These are phyloP conservation scores for Tinea trinotella DNA, from an alignment of 2,888 invertebrate species.

Conservation along the genomic window DNA sequence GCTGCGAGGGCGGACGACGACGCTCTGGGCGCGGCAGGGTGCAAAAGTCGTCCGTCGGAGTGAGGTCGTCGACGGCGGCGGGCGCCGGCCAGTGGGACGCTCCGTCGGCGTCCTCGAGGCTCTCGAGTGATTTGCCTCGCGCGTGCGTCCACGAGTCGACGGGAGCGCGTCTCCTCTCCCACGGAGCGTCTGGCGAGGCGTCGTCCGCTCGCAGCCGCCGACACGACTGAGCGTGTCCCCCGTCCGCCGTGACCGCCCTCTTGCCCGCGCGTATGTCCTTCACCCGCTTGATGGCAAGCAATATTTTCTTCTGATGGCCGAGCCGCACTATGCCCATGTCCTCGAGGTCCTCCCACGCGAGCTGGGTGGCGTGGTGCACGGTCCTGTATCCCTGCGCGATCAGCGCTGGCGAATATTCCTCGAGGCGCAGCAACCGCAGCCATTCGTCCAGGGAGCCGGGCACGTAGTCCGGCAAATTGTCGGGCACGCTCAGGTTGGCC, in stretches of 20 bases:
- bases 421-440: conserved; percentile 90
- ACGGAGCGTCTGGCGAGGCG: not conserved
- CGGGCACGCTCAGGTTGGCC: conserved; percentile 92
- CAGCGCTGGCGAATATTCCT: conserved; percentile 92
- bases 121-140: conserved; percentile 88
- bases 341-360: conserved; percentile 99
- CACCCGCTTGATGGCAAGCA: conserved; percentile 96
- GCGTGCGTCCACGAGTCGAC: not conserved
- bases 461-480: conserved; percentile 95
- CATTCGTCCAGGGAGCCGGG: conserved; percentile 96
- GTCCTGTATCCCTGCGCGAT: conserved; percentile 94
- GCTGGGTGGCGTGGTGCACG: conserved; percentile 93
- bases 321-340: conserved; percentile 94
- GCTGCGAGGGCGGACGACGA: conserved; percentile 74
- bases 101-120: conserved; percentile 87
- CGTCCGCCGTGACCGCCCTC: conserved; percentile 37
- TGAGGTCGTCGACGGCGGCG: conserved; percentile 75
- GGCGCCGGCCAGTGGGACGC: conserved; percentile 87
- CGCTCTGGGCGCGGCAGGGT: conserved; percentile 32
- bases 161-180: no score
- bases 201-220: not conserved
- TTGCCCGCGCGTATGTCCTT: conserved; percentile 94
- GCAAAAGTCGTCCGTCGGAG: conserved; percentile 58
- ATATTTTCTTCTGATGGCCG: conserved; percentile 98
- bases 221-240: not conserved